A percentile compares a stretch with the other conserved stretches of the same genome.
Conservation (phyloP, 1,140 invertebrate species). For the Himalopsyche phryganea region DNA sequence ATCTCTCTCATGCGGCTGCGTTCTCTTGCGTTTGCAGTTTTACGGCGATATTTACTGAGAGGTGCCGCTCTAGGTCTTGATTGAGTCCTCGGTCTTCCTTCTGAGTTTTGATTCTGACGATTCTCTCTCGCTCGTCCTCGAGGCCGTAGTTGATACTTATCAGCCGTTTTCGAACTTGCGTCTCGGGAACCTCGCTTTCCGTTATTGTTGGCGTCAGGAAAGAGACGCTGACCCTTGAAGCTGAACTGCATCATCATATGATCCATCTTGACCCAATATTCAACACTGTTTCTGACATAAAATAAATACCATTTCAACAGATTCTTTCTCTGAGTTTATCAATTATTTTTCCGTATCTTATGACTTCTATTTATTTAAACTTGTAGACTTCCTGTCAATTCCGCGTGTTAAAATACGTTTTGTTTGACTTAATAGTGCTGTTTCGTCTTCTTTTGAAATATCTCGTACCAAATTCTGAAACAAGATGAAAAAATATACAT, state of each 20-base stretch:
- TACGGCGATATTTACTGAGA: slow-evolving; percentile 83
- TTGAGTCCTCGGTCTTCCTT: neutral
- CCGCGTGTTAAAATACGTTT: no score
- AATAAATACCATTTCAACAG: no score
- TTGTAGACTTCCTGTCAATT: no score
- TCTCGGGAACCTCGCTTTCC: slow-evolving; percentile 22
- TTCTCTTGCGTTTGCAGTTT: slow-evolving; percentile 86
- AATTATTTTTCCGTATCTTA: no score
- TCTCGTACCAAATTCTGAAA: no score
- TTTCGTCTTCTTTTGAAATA: no score
- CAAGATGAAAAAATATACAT: no score
- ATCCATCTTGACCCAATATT: slow-evolving; percentile 26
- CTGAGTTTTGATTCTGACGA: no score
- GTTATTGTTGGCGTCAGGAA: slow-evolving; percentile 32
- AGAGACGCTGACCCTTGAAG: slow-evolving; percentile 30
- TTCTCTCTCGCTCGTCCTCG: slow-evolving; percentile 31
- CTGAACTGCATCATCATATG: slow-evolving; percentile 35
- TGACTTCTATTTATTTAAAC: no score
- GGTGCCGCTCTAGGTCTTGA: slow-evolving; percentile 74
- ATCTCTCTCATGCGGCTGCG: slow-evolving; percentile 83
- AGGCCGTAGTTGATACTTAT: slow-evolving; percentile 52
- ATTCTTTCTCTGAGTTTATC: no score
- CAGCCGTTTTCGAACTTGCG: slow-evolving; percentile 33
- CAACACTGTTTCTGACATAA: neutral
- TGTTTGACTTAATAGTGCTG: no score